Conservation (phyloP, 2,113 vertebrate species). For the Sturnus vulgaris region DNA sequence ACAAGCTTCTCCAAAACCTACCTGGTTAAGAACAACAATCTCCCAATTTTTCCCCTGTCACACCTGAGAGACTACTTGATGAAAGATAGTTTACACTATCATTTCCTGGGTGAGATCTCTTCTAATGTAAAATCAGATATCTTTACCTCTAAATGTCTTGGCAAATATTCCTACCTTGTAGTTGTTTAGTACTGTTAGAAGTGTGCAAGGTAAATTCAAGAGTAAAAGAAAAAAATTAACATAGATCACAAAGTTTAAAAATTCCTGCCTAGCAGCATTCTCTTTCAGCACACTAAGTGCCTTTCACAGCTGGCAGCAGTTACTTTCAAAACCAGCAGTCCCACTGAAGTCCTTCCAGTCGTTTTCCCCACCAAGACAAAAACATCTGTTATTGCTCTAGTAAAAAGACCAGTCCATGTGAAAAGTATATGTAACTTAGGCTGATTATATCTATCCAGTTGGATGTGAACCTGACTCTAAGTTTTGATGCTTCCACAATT, state of each 20-base stretch:
- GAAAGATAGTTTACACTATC: background rate
- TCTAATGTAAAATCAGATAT: background rate
- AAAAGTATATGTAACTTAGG: background rate
- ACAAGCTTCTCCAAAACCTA: background rate
- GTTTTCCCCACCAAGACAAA: background rate
- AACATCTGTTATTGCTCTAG: background rate
- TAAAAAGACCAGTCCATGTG: background rate
- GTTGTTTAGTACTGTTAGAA: background rate
- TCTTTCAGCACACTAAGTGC: background rate
- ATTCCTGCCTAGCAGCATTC: background rate
- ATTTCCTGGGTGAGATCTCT: background rate
- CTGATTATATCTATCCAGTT: background rate
- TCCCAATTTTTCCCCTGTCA: background rate
- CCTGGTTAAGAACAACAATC: background rate
- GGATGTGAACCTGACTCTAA: background rate
- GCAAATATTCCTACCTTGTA: background rate
- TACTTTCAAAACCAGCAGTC: background rate
- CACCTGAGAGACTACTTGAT: background rate
- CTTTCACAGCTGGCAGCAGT: background rate
- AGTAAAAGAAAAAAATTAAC: background rate
- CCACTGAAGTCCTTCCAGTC: background rate
- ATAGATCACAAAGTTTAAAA: background rate
- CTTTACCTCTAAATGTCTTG: background rate
- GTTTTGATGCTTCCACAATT: background rate
- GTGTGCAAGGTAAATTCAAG: background rate